A percentile compares a stretch with the other conserved stretches of the same genome.
These are phyloP conservation scores for Leptoteleia sp. DNA, from an alignment of 1,140 invertebrate species.

Conservation along the genomic window DNA sequence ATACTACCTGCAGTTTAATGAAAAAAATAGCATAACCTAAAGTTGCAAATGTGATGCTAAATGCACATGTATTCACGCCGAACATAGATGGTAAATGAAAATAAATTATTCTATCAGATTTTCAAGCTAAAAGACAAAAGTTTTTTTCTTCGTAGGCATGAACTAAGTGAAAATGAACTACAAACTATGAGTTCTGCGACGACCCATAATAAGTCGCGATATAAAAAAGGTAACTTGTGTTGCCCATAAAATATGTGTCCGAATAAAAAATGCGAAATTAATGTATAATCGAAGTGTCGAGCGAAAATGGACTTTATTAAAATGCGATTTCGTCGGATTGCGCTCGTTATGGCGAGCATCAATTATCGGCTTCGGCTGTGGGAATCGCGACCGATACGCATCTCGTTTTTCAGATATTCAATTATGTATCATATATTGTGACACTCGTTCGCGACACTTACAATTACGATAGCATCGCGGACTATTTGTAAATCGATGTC, in stretches of 20 bases:
- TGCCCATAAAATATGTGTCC: slow-evolving; percentile 15
- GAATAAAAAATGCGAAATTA: slow-evolving; percentile 39
- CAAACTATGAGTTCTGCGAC: too few species aligned
- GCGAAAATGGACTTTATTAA: slow-evolving; percentile 54
- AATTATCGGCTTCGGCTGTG: slow-evolving; percentile 36
- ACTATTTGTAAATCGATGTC: slow-evolving; percentile 37
- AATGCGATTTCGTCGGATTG: slow-evolving; percentile 45
- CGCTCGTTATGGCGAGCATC: slow-evolving; percentile 17
- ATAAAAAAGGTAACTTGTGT: too few species aligned
- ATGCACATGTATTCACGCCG: too few species aligned
- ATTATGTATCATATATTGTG: slow-evolving; percentile 47
- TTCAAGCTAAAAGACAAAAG: too few species aligned
- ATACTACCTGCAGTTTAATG: too few species aligned
- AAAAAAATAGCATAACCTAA: too few species aligned
- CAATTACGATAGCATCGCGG: slow-evolving; percentile 27
- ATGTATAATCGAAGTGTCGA: slow-evolving; percentile 38
- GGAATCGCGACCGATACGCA: slow-evolving; percentile 41
- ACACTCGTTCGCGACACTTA: slow-evolving; percentile 41
- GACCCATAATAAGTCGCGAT: background rate
- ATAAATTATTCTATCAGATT: too few species aligned
- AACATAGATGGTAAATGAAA: too few species aligned
- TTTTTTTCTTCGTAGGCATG: too few species aligned
- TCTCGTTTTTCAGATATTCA: slow-evolving; percentile 56
- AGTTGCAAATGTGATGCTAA: too few species aligned
- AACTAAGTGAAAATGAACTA: too few species aligned